Evolutionary conservation across 2,888 invertebrate genomes (phyloP).

Genomic region (Dryococelus australis): DNA sequence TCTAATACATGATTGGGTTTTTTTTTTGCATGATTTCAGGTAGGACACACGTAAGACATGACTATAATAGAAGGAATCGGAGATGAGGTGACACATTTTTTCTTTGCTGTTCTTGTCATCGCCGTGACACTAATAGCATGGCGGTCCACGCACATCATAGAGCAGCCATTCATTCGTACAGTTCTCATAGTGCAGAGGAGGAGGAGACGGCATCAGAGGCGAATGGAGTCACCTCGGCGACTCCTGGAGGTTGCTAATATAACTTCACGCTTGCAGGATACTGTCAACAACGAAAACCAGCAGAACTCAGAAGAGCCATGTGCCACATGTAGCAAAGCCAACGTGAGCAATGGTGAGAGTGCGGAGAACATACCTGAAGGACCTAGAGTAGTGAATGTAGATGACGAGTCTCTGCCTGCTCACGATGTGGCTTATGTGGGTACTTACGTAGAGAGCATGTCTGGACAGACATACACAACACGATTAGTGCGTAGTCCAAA

Average conservation of each 20-base stretch:
- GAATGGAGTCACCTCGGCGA: conserved; percentile 37
- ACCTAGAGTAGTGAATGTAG: too few species aligned
- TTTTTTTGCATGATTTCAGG: conserved; percentile 51
- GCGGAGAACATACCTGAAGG: not conserved
- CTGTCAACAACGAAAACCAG: conserved; percentile 54
- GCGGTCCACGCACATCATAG: conserved; percentile 78
- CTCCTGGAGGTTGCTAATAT: conserved; percentile 38
- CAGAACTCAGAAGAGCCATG: conserved; percentile 51
- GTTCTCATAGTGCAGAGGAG: conserved; percentile 71
- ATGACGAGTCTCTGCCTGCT: not conserved
- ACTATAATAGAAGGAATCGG: conserved; percentile 82
- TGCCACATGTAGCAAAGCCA: not conserved
- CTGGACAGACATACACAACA: not conserved
- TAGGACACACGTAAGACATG: conserved; percentile 60
- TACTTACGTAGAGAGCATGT: not conserved
- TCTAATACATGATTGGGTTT: too few species aligned
- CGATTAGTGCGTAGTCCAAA: not conserved
- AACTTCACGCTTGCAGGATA: not conserved
- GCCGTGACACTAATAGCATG: conserved; percentile 73
- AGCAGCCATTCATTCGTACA: conserved; percentile 72
- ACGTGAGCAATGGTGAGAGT: not conserved
- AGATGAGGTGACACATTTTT: conserved; percentile 81
- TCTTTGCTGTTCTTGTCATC: conserved; percentile 67
- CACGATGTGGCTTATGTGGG: not conserved
- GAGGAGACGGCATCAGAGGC: conserved; percentile 58